Evolutionary conservation across 2,888 invertebrate genomes (phyloP).

Genomic region (Pristionchus mayeri): DNA sequence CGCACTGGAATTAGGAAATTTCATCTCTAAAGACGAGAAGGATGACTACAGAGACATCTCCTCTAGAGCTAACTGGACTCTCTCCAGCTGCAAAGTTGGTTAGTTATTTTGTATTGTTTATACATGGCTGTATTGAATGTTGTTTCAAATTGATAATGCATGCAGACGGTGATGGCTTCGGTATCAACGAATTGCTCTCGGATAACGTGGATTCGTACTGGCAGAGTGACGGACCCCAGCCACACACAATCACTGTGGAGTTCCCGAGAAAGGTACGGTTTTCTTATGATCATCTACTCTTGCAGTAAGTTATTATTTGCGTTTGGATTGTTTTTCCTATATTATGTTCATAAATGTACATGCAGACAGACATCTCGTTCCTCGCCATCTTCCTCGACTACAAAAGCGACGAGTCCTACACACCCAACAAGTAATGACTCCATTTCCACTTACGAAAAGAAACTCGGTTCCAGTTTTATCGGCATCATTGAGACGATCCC

Average conservation of each 20-base stretch:
- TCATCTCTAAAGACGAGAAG: conserved; percentile 9
- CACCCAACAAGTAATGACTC: conserved; percentile 85
- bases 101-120: conserved; percentile 56
- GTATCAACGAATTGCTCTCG: conserved; percentile 95
- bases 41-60: conserved; percentile 84
- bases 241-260: conserved; percentile 92
- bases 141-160: too few species aligned
- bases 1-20: conserved; percentile 6
- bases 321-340: too few species aligned
- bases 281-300: too few species aligned
- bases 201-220: conserved; percentile 97
- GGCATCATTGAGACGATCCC: too few species aligned
- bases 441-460: too few species aligned
- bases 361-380: conserved; percentile 88
- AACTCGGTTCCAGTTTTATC: too few species aligned
- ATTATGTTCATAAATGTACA: too few species aligned
- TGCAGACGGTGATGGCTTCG: conserved; percentile 85
- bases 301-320: too few species aligned
- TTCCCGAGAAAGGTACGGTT: conserved; percentile 62
- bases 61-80: conserved; percentile 94
- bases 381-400: conserved; percentile 97
- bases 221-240: conserved; percentile 99
- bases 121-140: too few species aligned
- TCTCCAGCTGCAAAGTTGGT: conserved; percentile 98
- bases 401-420: conserved; percentile 98